Base-by-base conservation (phyloP, 2,888 invertebrate genomes). In the Cantharis lateralis region DNA sequence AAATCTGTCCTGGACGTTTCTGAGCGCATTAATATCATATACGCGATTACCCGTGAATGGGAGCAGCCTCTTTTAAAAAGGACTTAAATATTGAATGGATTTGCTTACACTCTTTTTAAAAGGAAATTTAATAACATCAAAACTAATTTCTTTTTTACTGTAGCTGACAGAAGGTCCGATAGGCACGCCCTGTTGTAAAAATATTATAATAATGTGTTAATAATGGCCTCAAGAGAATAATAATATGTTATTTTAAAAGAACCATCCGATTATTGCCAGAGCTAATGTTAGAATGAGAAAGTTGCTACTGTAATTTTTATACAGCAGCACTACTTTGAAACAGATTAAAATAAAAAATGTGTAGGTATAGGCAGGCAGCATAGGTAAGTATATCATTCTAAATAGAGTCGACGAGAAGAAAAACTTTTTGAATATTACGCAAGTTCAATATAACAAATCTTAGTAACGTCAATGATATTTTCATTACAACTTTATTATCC, bases 121-220 rank as follows among this genome's bases (percentile, higher is more conserved):
- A 77, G 15, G 16, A 15, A n/a, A 11, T 20, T 16, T n/a, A 10
- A 16, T 28, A 66, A 11, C 10, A 84, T 84, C 87, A 82, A 87
- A 85, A 86, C 85, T 87, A 78, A 77, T 81, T 87, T 87, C 86
- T 82, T 81, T 80, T 82, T 72, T 85, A 82, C 83, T 87, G 87
- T 82, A 84, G 82, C 85, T 87, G 87, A 87, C 87, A 87, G 87
- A 87, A 86, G 86, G 86, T 86, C 86, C 85, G 84, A 85, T 84
- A 83, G 87, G 84, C 84, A 87, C 87, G 87, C 87, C 87, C 86
- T 83, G 84, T 87, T 87, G 87, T 87, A 87, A 87, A 87, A 87
- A 87, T 87, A 87, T 87, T 86, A 87, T 86, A 87, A 87, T 87
- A 87, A 87, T 87, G 87, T 86, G 87, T 87, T 87, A 87, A 87